Base-by-base conservation (phyloP, 2,888 invertebrate genomes). In the Nomada fucata region DNA sequence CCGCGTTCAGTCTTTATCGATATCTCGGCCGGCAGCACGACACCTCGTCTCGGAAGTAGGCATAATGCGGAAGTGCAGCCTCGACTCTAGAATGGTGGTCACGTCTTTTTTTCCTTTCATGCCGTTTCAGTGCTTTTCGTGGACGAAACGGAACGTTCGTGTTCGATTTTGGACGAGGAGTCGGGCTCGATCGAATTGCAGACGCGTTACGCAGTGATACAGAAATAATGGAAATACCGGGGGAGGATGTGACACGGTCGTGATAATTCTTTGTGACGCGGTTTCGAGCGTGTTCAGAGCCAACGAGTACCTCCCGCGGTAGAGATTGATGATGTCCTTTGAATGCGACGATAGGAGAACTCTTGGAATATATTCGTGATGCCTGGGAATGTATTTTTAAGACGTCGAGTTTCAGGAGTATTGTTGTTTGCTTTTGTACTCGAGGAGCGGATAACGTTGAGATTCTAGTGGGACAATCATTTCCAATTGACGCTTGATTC, bases 71-170 rank as follows among this genome's bases (percentile, higher is more conserved):
- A 92, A 92, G 86, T 91, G 88, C 85, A 92, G 91, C 72, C 87
- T 91, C 42, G 92, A 92, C 71, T 92, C 92, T 23, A 88, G 85
- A 82, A 91, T 91, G 91, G 91, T n/a, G 20, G 1, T 9, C 15
- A 36, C 7, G 36, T 44, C 11, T 2, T n/a, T 42, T 42, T 36
- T 15, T 7, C 18, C 5, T 20, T 55, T 29, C 2, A 10, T 7
- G 36, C 23, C 26, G 23, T 26, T 47, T 47, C 47, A 15, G 47
- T 47, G 10, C 13, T 47, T 47, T 3, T 13, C 36, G 36, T 7
- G 36, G 36, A 7, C 36, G 36, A 36, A 36, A 36, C 5, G 36
- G 7, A 7, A 36, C 36, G 53, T n/a, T 52, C 10, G 4, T 9
- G 36, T 20, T 36, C 36, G 53, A n/a, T 67, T 67, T 67, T 67